phyloP scores from a whole-genome alignment of 2,113 vertebrate species.

The Todiramphus saurophagus region DNA sequence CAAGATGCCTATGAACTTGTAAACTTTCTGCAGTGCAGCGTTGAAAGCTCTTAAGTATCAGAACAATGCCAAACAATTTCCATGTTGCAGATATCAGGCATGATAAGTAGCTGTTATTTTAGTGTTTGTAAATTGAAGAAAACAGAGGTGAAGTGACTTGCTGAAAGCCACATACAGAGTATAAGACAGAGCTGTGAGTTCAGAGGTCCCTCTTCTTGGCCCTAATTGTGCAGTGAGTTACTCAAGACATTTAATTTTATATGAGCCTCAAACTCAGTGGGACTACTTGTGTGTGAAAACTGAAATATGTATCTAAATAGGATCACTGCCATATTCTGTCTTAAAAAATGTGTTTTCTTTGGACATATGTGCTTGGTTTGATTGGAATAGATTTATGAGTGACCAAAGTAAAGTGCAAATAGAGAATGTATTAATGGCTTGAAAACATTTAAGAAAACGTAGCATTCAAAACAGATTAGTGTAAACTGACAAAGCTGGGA shows the following conservation, averaged over 20 bases:
- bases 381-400: neutral
- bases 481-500: neutral
- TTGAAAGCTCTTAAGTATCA: neutral
- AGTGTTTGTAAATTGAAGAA: neutral
- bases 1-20: neutral
- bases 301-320: neutral
- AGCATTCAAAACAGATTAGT: neutral
- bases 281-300: neutral
- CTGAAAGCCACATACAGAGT: neutral
- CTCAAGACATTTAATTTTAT: neutral
- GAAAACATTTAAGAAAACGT: neutral
- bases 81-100: neutral
- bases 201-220: neutral
- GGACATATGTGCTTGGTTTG: neutral
- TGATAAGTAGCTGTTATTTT: neutral
- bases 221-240: neutral
- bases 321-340: neutral
- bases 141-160: neutral
- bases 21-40: neutral
- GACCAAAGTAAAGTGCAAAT: neutral
- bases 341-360: slow-evolving; percentile 9
- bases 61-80: neutral
- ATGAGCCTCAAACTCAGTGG: neutral
- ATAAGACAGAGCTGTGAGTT: neutral
- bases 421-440: neutral